These are phyloP conservation scores for Papilio protenor DNA, from an alignment of 2,888 invertebrate species.

Conservation along the genomic window DNA sequence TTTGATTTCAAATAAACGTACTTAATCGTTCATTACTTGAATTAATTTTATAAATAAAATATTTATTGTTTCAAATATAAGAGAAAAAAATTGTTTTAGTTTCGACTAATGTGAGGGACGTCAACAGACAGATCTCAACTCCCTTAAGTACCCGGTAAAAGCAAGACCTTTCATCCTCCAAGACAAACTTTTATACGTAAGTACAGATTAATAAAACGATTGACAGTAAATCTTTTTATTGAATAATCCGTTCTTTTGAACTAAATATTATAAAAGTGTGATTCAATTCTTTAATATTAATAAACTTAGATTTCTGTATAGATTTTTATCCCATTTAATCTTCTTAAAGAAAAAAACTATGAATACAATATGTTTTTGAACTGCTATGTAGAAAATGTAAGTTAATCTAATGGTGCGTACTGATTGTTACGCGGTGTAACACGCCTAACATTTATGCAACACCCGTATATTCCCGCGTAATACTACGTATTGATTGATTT, in stretches of 20 bases:
- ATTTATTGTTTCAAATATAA: neutral
- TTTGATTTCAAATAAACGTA: too few relatives aligned
- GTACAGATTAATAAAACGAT: slow-evolving; percentile 14
- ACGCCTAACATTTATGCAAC: too few relatives aligned
- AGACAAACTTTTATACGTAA: slow-evolving; percentile 8
- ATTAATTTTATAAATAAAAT: too few relatives aligned
- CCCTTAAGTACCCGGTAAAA: slow-evolving; percentile 34
- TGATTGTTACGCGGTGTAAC: too few relatives aligned
- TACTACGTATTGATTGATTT: too few relatives aligned
- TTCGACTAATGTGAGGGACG: slow-evolving; percentile 36
- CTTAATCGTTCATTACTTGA: too few relatives aligned
- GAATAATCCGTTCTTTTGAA: neutral
- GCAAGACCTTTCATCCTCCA: slow-evolving; percentile 33
- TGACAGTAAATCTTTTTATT: slow-evolving; percentile 28
- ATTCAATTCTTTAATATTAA: neutral
- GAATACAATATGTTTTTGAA: too few relatives aligned
- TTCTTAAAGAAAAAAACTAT: too few relatives aligned
- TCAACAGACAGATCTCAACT: slow-evolving; percentile 1
- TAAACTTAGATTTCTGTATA: neutral
- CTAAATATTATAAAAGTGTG: neutral
- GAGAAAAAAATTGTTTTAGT: neutral
- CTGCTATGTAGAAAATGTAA: too few relatives aligned
- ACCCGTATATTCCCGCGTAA: too few relatives aligned
- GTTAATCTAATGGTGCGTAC: too few relatives aligned
- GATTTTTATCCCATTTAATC: too few relatives aligned